Percentiles rank a stretch among this genome's conserved stretches.
phyloP scores from a whole-genome alignment of 2,888 invertebrate species.

The Lepidochitona cinerea region DNA sequence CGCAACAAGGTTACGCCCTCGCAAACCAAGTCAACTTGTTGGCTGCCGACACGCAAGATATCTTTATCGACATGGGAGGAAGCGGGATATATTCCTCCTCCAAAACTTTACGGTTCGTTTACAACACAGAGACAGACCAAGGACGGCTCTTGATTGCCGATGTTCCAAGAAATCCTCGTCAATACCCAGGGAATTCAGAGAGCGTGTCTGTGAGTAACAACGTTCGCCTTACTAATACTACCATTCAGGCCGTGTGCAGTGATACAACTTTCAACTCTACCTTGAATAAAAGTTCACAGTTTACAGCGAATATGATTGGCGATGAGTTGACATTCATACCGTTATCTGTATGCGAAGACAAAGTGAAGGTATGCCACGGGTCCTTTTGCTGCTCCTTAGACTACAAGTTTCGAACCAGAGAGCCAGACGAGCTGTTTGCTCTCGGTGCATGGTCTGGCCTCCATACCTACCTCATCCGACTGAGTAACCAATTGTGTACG shows the following conservation, averaged over 20 bases:
- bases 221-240: not conserved
- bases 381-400: not conserved
- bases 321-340: not conserved
- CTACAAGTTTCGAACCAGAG: not conserved
- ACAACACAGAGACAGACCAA: not conserved
- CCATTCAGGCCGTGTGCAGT: not conserved
- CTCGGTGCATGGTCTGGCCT: not conserved
- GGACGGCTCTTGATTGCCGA: not conserved
- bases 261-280: not conserved
- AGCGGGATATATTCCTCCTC: not conserved
- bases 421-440: not conserved
- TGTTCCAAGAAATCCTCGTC: not conserved
- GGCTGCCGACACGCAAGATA: not conserved
- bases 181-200: not conserved
- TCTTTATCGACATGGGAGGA: not conserved
- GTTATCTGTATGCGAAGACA: not conserved
- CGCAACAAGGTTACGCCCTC: not conserved
- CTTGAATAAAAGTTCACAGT: not conserved
- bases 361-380: not conserved
- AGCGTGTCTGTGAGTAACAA: not conserved
- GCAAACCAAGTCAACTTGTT: not conserved
- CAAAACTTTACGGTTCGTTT: not conserved
- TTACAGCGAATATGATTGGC: not conserved
- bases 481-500: not conserved
- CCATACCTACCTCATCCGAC: not conserved